Conservation (phyloP, 2,113 vertebrate species). For the Gallinago jamesoni region DNA sequence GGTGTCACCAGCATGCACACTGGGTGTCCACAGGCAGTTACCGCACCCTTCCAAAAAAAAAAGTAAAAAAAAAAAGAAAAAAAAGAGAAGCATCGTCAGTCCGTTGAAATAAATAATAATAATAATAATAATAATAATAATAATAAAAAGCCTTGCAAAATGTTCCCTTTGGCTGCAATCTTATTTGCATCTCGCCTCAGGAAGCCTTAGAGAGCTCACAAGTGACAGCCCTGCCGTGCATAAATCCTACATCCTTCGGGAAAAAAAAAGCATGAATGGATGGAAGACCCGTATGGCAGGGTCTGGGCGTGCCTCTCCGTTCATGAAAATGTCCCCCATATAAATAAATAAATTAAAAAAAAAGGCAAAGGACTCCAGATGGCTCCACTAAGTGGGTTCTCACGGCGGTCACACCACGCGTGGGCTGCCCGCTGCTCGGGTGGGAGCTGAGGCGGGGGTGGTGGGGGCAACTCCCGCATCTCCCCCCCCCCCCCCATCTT, state of each 20-base stretch:
- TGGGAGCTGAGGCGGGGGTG: not conserved
- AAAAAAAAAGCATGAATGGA: not conserved
- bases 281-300: not conserved
- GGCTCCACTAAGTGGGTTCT: not conserved
- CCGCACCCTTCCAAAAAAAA: rapidly evolving
- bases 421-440: no score
- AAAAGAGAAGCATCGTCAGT: not conserved
- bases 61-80: not conserved
- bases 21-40: not conserved
- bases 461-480: not conserved
- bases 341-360: no score
- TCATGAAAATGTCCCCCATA: not conserved
- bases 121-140: not conserved
- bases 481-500: no score
- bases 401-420: not conserved
- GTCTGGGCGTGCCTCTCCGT: not conserved
- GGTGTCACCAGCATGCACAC: not conserved
- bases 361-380: not conserved
- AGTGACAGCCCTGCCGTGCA: not conserved
- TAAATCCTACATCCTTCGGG: not conserved
- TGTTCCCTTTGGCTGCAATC: not conserved
- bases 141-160: not conserved
- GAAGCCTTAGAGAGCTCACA: not conserved
- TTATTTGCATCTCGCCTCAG: not conserved
- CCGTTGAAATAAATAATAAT: not conserved